These are phyloP conservation scores for Rhabdophis nuchalis DNA, from an alignment of 2,797 vertebrate species.

Conservation along the genomic window DNA sequence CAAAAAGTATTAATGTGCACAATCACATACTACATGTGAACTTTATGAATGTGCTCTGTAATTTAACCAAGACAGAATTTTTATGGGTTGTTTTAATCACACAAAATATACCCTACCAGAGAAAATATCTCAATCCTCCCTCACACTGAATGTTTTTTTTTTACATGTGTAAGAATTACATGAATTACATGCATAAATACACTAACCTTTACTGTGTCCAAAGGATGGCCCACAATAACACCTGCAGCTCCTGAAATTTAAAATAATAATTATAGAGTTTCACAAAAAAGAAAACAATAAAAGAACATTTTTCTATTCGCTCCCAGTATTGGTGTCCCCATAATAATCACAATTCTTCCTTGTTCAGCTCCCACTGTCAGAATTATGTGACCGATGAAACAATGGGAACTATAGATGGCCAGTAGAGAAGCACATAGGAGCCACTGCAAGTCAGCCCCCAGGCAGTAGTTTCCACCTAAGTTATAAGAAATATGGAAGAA, in stretches of 20 bases:
- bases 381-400: neutral
- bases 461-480: neutral
- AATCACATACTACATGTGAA: neutral
- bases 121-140: neutral
- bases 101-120: neutral
- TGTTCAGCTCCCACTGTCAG: neutral
- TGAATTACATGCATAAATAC: neutral
- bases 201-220: constrained; percentile 94
- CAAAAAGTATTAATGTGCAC: too few relatives aligned
- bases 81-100: neutral
- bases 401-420: neutral
- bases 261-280: constrained; percentile 36
- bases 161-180: neutral
- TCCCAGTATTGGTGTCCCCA: neutral
- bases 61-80: neutral
- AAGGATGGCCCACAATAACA: constrained; percentile 88
- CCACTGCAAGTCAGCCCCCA: neutral
- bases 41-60: neutral
- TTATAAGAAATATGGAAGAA: neutral
- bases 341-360: neutral
- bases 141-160: neutral
- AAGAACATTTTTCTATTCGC: neutral
- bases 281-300: neutral
- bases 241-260: constrained; percentile 82
- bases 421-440: neutral